Evolutionary conservation across 2,888 invertebrate species (phyloP).

Genomic region (Rhodophaea formosa): DNA sequence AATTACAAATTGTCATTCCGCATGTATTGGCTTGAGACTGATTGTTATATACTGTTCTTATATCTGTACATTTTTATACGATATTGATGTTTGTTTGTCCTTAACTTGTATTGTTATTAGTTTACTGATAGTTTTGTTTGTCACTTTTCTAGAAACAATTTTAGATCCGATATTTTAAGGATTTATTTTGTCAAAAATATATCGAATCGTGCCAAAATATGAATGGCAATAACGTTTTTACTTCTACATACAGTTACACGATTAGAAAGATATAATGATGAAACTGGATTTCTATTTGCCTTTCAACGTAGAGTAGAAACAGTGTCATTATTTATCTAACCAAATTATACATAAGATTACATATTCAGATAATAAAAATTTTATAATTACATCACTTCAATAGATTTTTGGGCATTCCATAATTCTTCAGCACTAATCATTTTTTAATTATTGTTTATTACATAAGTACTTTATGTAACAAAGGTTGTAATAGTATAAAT

Average conservation of each 20-base stretch:
- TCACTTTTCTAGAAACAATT: conserved; percentile 7
- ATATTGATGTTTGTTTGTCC: conserved; percentile 43
- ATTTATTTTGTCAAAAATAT: conserved; percentile 13
- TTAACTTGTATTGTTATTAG: conserved; percentile 28
- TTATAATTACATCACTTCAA: background rate
- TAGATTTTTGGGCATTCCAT: conserved; percentile 4
- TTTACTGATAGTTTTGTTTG: conserved; percentile 12
- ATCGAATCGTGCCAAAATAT: conserved; percentile 42
- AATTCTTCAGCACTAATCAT: background rate
- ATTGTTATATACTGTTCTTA: conserved; percentile 64
- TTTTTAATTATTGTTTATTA: background rate
- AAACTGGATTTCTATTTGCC: background rate
- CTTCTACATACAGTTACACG: conserved; percentile 1
- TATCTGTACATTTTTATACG: conserved; percentile 47
- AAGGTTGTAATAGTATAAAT: conserved; percentile 17
- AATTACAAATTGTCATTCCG: conserved; percentile 50
- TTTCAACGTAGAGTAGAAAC: background rate
- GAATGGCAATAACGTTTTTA: conserved; percentile 34
- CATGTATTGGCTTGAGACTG: conserved; percentile 73
- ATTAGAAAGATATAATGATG: conserved; percentile 8
- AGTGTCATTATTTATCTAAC: background rate
- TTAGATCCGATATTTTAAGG: conserved; percentile 2
- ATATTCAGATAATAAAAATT: background rate
- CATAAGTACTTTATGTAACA: conserved; percentile 12
- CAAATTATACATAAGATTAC: conserved; percentile 1